Evolutionary conservation across 2,888 invertebrate genomes (phyloP), one percentile per base, ranked within the genome.

Genomic region (Chrysolina americana): DNA sequence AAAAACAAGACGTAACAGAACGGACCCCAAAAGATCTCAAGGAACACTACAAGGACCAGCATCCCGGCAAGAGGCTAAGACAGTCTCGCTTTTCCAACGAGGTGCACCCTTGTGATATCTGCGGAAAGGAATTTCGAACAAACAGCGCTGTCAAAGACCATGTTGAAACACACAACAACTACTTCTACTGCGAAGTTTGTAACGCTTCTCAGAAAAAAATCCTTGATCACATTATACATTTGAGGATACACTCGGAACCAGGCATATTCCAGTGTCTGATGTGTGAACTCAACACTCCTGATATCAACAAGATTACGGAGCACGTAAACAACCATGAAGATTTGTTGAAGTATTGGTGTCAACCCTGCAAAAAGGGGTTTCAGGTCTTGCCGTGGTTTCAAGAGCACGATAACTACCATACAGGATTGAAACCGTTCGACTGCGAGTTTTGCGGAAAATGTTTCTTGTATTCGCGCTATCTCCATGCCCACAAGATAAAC

Each of bases 381-480:
- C 89, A 89, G 85, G 89, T 90, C 78, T 86, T 89, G 70, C 89
- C 89, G 41, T 90, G 90, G 87, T 90, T 90, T 75, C 88, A 89
- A 81, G 91, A 91, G 70, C 92, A 92, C 86, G 90, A 90, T 80
- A 91, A 91, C 82, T 91, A 89, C 44, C 91, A 91, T 85, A 90
- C 89, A 17, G 90, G 90, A 71, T 87, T 89, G 68, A 90, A 89
- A 68, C 90, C 90, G 68, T 88, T 90, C 73, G 89, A 89, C 19
- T 91, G 91, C 79, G 89, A 90, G 75, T 88, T 89, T 62, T 91
- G 91, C 77, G 90, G 89, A 69, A 90, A 90, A 76, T 87, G 88
- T 41, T 91, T 91, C 76, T 87, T 89, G 74, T 88, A 88, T 72
- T 86, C 87, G 4, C 82, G 87, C 4, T 86, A 87, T 74, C 75